phyloP scores from a whole-genome alignment of 2,113 vertebrate genomes.

The Strix uralensis region DNA sequence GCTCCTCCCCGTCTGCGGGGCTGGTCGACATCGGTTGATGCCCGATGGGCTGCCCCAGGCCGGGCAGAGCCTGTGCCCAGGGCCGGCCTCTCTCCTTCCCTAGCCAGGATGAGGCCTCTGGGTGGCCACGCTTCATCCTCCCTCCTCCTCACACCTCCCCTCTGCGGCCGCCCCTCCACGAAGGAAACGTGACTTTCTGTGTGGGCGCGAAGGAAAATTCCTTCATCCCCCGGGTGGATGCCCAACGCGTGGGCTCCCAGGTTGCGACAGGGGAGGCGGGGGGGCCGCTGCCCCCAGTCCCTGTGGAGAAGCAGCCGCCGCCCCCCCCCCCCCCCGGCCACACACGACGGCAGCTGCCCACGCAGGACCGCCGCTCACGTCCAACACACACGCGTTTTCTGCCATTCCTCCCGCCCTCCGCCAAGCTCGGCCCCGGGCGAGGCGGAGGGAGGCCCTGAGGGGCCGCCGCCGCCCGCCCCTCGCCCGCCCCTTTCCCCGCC shows the following conservation, averaged over 20 bases:
- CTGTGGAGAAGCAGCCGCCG: neutral
- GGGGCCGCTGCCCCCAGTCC: neutral
- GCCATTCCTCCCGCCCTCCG: neutral
- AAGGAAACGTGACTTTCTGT: rapidly evolving
- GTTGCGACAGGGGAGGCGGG: neutral
- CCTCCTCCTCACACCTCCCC: neutral
- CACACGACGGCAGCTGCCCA: neutral
- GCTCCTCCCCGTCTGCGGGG: rapidly evolving
- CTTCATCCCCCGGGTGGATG: rapidly evolving
- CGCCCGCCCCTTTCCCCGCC: constrained; percentile 5
- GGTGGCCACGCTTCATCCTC: rapidly evolving
- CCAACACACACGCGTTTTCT: too few relatives aligned
- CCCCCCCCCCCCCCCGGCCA: neutral
- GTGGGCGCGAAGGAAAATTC: rapidly evolving
- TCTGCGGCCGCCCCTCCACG: neutral
- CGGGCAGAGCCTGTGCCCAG: neutral
- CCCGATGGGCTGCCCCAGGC: neutral
- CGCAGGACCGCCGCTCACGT: too few relatives aligned
- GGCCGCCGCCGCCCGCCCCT: neutral
- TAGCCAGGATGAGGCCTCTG: rapidly evolving
- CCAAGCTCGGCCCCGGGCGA: neutral
- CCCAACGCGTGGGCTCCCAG: rapidly evolving
- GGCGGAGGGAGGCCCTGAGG: neutral
- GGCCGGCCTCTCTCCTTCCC: neutral
- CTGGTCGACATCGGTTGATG: too few relatives aligned